These are phyloP conservation scores for Limanda limanda DNA, from an alignment of 2,113 vertebrate species.

Conservation along the genomic window DNA sequence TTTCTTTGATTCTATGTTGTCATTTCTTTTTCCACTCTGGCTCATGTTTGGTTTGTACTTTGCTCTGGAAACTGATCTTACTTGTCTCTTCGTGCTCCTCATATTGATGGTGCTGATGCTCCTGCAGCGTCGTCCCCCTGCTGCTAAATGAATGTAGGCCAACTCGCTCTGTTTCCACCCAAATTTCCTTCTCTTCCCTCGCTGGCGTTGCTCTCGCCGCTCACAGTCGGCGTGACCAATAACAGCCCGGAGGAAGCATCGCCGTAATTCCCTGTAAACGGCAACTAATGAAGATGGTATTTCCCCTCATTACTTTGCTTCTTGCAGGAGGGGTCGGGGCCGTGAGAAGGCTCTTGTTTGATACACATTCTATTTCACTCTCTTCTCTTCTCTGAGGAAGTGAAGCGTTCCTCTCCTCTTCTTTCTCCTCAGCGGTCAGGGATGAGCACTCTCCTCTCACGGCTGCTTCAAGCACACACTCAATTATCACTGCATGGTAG, in stretches of 20 bases:
- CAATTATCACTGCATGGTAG: conserved; percentile 65
- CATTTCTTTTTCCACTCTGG: too few relatives aligned
- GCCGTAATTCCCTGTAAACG: conserved; percentile 73
- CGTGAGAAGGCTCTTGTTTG: conserved; percentile 15
- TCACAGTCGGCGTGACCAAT: conserved; percentile 66
- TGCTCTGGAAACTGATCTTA: background rate
- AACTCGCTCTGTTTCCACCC: conserved; percentile 8
- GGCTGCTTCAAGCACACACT: conserved; percentile 32
- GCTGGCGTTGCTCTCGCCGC: conserved; percentile 13
- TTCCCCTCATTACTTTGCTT: conserved; percentile 52
- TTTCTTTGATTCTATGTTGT: too few relatives aligned
- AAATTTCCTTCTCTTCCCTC: conserved; percentile 27
- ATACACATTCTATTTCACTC: conserved; percentile 19
- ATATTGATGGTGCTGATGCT: background rate
- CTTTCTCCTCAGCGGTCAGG: conserved; percentile 38
- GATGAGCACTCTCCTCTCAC: conserved; percentile 33
- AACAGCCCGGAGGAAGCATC: conserved; percentile 56
- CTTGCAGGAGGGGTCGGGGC: conserved; percentile 37
- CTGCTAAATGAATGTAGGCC: conserved; percentile 43
- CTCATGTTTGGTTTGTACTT: too few relatives aligned
- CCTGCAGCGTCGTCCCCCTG: background rate
- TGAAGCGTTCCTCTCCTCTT: background rate
- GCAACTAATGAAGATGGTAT: conserved; percentile 73
- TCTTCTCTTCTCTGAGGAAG: conserved; percentile 13
- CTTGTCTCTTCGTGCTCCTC: background rate